Conservation (phyloP, 2,797 vertebrate genomes). For the Echeneis naucrates region DNA sequence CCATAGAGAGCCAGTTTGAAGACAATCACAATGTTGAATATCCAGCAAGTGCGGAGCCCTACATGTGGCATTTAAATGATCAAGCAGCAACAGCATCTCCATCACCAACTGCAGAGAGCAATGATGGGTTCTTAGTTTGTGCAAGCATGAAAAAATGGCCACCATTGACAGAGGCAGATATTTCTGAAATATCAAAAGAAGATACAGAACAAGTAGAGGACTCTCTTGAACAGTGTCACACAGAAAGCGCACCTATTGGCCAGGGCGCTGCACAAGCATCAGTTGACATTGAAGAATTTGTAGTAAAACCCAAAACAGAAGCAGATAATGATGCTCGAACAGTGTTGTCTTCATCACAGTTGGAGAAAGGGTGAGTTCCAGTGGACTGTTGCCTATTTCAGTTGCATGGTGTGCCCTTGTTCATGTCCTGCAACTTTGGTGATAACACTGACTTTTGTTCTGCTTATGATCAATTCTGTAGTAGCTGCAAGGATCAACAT, state of each 20-base stretch:
- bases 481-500: constrained; percentile 8
- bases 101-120: constrained; percentile 54
- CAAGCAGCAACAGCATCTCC: constrained; percentile 58
- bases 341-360: constrained; percentile 45
- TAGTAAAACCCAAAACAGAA: constrained; percentile 37
- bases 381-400: constrained; percentile 23
- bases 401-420: constrained; percentile 72
- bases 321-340: constrained; percentile 54
- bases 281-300: constrained; percentile 39
- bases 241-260: constrained; percentile 36
- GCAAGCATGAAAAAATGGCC: constrained; percentile 81
- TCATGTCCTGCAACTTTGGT: constrained; percentile 23
- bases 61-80: constrained; percentile 66
- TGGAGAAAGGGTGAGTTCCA: constrained; percentile 81
- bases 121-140: constrained; percentile 63
- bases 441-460: constrained; percentile 46
- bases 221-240: constrained; percentile 30
- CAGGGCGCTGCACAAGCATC: constrained; percentile 46
- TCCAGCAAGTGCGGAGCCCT: constrained; percentile 64
- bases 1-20: constrained; percentile 48
- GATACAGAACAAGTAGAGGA: constrained; percentile 43
- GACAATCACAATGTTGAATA: constrained; percentile 37
- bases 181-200: constrained; percentile 75
- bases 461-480: constrained; percentile 17
- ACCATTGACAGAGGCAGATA: constrained; percentile 78